Base-by-base conservation (phyloP, 2,797 vertebrate genomes). In the Melanotaenia trifasciata region DNA sequence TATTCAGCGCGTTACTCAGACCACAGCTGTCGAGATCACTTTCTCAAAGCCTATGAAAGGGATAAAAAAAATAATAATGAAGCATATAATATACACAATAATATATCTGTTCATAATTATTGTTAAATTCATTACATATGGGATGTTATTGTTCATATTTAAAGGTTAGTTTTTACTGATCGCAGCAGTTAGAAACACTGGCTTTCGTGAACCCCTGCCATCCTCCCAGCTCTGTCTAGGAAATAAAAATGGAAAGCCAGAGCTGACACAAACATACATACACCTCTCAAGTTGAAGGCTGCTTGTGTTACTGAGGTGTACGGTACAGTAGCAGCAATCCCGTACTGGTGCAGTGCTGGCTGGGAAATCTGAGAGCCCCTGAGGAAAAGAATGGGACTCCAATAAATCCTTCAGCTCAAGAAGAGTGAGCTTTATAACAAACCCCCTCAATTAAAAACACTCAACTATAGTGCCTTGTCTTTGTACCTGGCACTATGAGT, bases 401-500 rank as follows among this genome's bases (percentile, higher is more conserved):
- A 84, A 91, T 94, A 91, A 94, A 94, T 91, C 87, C 80, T 76
- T 91, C 79, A 86, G 68, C 74, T 30, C 14, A 54, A 60, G 54
- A 60, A 76, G 72, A 64, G 30, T 22, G 69, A 74, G 56, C 70
- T 66, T 81, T 70, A 73, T 92, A 89, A 92, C 89, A 90, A 84
- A 72, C 74, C 58, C 54, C 59, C 76, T 83, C 75, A 72, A 62
- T 79, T 89, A 78, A 90, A 91, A 88, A 81, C 77, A 72, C 63
- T 83, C 70, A 61, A 72, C 74, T 89, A 77, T 76, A 84, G 64
- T 18, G 45, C 67, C 75, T 81, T 6, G 64, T 78, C 79, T 86
- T 85, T 81, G 74, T 80, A 58, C 38, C 79, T 62, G 40, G 26
- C 76, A 50, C 69, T 35, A 9, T 58, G 58, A 77, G 11, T 36